Conservation (phyloP, 2,113 vertebrate species). For the Scolopax mira region DNA sequence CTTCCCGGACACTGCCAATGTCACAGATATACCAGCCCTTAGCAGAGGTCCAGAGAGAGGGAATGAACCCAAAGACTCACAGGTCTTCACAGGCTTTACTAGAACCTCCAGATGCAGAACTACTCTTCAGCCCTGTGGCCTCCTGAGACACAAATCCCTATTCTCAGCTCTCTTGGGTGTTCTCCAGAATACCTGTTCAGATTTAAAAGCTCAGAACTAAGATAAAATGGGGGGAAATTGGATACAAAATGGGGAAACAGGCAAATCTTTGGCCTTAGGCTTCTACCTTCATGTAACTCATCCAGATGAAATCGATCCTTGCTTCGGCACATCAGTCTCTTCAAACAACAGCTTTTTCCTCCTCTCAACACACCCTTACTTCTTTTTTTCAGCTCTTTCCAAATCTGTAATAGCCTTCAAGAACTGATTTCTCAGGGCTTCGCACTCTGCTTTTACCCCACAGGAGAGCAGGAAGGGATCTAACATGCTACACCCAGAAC, state of each 20-base stretch:
- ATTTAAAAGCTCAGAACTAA: not conserved
- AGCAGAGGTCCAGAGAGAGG: not conserved
- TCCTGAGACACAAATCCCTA: not conserved
- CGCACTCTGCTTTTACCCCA: not conserved
- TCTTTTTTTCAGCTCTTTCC: not conserved
- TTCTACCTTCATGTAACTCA: not conserved
- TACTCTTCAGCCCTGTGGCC: not conserved
- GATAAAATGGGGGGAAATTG: rapidly evolving
- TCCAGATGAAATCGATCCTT: not conserved
- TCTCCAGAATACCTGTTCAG: not conserved
- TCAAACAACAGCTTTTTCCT: not conserved
- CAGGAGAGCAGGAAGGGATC: not conserved
- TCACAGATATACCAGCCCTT: not conserved
- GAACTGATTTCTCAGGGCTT: not conserved
- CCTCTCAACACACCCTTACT: not conserved
- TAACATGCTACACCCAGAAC: not conserved
- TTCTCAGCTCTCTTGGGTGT: not conserved
- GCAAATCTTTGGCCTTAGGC: not conserved
- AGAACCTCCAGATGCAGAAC: not conserved
- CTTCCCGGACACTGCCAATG: not conserved
- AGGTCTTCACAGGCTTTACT: not conserved
- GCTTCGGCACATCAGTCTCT: not conserved
- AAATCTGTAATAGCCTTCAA: not conserved
- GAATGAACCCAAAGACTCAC: not conserved
- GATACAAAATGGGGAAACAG: not conserved